Conservation (phyloP, 1,140 invertebrate species). For the Batillaria attramentaria region DNA sequence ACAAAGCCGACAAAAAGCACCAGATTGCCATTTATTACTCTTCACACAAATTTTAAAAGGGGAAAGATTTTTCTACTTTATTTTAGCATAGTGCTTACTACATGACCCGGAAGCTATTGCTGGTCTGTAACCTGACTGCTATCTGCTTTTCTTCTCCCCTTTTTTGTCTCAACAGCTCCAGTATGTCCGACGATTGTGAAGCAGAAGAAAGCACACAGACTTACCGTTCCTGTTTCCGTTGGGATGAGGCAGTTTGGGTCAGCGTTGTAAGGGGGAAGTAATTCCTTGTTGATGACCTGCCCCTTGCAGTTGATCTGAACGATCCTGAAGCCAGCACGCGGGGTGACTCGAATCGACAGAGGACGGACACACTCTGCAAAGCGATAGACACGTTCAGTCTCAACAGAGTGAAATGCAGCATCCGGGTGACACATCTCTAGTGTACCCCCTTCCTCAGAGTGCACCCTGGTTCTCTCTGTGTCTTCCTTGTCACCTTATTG, state of each 20-base stretch:
- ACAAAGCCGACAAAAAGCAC: too few relatives aligned
- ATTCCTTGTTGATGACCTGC: slow-evolving; percentile 19
- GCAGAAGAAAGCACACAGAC: not conserved
- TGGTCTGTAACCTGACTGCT: too few relatives aligned
- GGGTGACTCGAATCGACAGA: not conserved
- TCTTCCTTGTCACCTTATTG: too few relatives aligned
- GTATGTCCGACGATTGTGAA: not conserved
- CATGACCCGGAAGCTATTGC: too few relatives aligned
- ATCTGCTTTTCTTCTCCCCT: too few relatives aligned
- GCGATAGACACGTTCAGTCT: not conserved
- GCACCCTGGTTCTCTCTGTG: too few relatives aligned
- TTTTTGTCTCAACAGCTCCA: not conserved
- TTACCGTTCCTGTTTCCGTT: slow-evolving; percentile 1
- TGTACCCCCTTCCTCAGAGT: too few relatives aligned
- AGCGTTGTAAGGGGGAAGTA: slow-evolving; percentile 14
- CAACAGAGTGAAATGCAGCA: not conserved
- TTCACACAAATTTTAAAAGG: too few relatives aligned
- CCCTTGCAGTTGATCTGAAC: slow-evolving; percentile 14
- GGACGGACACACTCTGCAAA: slow-evolving; percentile 15
- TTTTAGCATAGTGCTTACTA: not conserved
- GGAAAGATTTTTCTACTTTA: not conserved
- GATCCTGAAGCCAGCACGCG: not conserved
- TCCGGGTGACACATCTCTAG: not conserved
- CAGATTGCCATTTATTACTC: too few relatives aligned
- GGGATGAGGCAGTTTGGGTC: not conserved